Conservation (phyloP, 2,888 invertebrate species). For the Augiades crinisus region DNA sequence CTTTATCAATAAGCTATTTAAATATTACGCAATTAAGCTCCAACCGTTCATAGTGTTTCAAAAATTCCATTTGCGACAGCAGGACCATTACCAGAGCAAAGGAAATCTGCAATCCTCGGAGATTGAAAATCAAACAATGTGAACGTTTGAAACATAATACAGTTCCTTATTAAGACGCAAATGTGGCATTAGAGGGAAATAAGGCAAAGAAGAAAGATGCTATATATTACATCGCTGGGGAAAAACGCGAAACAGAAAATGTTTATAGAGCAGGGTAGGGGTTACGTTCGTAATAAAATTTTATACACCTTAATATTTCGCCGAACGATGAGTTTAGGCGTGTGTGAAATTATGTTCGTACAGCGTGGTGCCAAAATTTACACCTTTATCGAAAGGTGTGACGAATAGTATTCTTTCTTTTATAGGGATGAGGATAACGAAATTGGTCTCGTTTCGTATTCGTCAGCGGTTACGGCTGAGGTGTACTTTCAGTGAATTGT, state of each 20-base stretch:
- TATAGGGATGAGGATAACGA: conserved; percentile 24
- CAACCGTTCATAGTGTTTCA: conserved; percentile 52
- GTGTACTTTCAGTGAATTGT: conserved; percentile 1
- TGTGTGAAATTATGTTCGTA: conserved; percentile 72
- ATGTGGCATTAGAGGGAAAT: conserved; percentile 73
- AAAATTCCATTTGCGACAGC: conserved; percentile 51
- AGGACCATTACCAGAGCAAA: conserved; percentile 61
- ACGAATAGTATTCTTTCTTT: conserved; percentile 42
- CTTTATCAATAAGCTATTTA: conserved; percentile 54
- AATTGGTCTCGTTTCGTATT: conserved; percentile 21
- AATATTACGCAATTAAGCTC: conserved; percentile 55
- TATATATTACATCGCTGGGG: conserved; percentile 43
- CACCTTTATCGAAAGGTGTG: conserved; percentile 45
- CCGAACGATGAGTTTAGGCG: conserved; percentile 73
- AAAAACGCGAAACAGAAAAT: conserved; percentile 61
- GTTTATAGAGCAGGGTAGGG: conserved; percentile 69
- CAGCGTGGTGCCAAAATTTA: conserved; percentile 58
- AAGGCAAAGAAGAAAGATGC: conserved; percentile 55
- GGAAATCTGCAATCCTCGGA: conserved; percentile 62
- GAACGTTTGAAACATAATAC: conserved; percentile 67
- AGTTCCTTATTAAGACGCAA: conserved; percentile 74
- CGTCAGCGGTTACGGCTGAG: conserved; percentile 10
- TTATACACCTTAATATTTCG: conserved; percentile 78
- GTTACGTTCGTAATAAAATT: conserved; percentile 77
- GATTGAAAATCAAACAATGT: conserved; percentile 75